Evolutionary conservation across 2,888 invertebrate species (phyloP), one percentile per base, ranked within the genome.

Genomic region (Zaprionus bogoriensis): DNA sequence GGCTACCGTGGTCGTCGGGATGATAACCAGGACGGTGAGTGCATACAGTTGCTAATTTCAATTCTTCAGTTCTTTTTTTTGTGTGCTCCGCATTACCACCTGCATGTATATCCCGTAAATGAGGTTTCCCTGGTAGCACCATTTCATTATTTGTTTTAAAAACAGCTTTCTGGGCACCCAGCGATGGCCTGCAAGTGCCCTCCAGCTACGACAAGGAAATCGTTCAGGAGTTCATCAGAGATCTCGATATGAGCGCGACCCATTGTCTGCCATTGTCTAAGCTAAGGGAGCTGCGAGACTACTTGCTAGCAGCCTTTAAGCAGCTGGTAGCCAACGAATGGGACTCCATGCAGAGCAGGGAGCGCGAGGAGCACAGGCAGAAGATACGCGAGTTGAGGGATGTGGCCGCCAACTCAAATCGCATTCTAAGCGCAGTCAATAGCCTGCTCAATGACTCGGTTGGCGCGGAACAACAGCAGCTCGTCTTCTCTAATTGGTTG

Each of bases 191-290:
- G 10, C 48, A 14, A 23, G 7, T 80, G 23, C 88, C 88, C 1
- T 58, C 53, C 6, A 67, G 75, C 48, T 83, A 62, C 45, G 71
- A 69, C 30, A 48, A 52, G 61, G 63, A 77, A n/a, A 61, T 73
- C n/a, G 53, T 87, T 1, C 41, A 30, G 12, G 39, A 42, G 25
- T 89, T 87, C 32, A 25, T 82, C 4, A 23, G 67, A 2, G n/a
- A 62, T 7, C 46, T 79, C 5, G 23, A 66, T 9, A 1, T 58
- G 1, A 23, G 3, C 10, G 25, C n/a, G 5, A 2, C 17, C 12
- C 44, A 47, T 4, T 42, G 30, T 6, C 45, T 81, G 39, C 28
- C n/a, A n/a, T n/a, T n/a, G n/a, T n/a, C 6, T 2, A 42, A 44
- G 10, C 5, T 72, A 12, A 74, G 79, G n/a, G 46, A 54, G 19